Evolutionary conservation across 2,888 invertebrate species (phyloP), one percentile per base, ranked within the genome.

Genomic region (Alentia gelatinosa): DNA sequence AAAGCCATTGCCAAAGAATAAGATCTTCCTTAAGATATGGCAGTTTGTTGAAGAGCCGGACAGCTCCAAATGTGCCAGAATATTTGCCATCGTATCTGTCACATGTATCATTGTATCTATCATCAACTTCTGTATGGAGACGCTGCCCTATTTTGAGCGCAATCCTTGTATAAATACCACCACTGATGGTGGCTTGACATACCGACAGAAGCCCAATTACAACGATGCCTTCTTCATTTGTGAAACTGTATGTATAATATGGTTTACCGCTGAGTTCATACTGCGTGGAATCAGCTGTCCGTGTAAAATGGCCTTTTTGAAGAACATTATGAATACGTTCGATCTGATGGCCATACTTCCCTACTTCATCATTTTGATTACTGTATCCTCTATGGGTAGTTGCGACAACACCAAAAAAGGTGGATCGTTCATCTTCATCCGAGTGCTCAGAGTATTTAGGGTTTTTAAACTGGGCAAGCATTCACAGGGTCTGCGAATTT

Each of bases 61-160:
- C 91, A 95, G 95, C 47, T 96, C 96, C 0, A 42, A 94, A 0
- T 91, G 93, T 1, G 96, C 96, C 40, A 94, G 95, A 63, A 93
- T 96, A 12, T 93, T 96, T 90, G 96, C 96, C 12, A 94, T 96
- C 56, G 91, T 96, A 1, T 96, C 96, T 23, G 95, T 97, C 30
- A 92, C 94, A 4, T 96, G 96, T 88, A 97, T 97, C 91, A 92
- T 96, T 90, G 93, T 95, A 23, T 96, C 96, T 0, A 96, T 96
- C 33, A 95, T 96, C 3, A 95, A 95, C n/a, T 96, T 97, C 93
- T 96, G 96, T 92, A 93, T 96, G 91, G 97, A 97, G 92, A 97
- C 96, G 0, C 93, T 97, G 19, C 96, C 96, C 3, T 93, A 93
- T 74, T 95, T 96, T 89, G 92, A 94, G 37, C 92, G 93, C 30